phyloP scores from a whole-genome alignment of 2,113 vertebrate species.

The Xenopus borealis region DNA sequence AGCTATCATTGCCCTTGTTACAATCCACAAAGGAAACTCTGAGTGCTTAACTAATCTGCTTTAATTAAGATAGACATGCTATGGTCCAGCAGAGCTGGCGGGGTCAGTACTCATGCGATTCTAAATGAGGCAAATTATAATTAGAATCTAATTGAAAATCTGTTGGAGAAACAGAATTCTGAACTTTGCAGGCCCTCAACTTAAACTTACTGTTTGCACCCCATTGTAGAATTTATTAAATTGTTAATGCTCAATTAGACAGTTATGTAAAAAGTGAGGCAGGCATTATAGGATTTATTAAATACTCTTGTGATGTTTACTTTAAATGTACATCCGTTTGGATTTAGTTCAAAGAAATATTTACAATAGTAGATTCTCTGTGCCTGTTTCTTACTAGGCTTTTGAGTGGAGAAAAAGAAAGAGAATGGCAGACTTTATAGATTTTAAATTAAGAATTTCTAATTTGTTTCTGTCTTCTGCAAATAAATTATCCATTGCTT shows the following conservation, averaged over 20 bases:
- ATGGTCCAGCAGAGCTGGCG: conserved; percentile 62
- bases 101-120: conserved; percentile 63
- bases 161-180: conserved; percentile 63
- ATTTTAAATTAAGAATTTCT: too few relatives aligned
- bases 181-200: conserved; percentile 53
- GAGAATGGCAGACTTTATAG: too few relatives aligned
- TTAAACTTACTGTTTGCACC: conserved; percentile 52
- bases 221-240: conserved; percentile 58
- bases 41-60: conserved; percentile 70
- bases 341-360: conserved; percentile 26
- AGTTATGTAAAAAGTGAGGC: conserved; percentile 47
- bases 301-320: conserved; percentile 30
- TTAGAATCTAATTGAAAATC: conserved; percentile 79
- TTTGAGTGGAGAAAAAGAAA: too few relatives aligned
- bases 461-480: too few relatives aligned
- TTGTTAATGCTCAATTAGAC: conserved; percentile 62
- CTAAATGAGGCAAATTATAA: conserved; percentile 73
- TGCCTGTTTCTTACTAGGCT: too few relatives aligned
- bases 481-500: too few relatives aligned
- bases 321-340: conserved; percentile 37
- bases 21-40: conserved; percentile 58
- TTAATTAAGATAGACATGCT: conserved; percentile 76
- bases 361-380: neutral
- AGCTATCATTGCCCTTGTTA: conserved; percentile 51
- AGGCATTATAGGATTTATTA: conserved; percentile 31